These are phyloP conservation scores for Pachypsylla venusta DNA, from an alignment of 1,140 invertebrate genomes.

Conservation along the genomic window DNA sequence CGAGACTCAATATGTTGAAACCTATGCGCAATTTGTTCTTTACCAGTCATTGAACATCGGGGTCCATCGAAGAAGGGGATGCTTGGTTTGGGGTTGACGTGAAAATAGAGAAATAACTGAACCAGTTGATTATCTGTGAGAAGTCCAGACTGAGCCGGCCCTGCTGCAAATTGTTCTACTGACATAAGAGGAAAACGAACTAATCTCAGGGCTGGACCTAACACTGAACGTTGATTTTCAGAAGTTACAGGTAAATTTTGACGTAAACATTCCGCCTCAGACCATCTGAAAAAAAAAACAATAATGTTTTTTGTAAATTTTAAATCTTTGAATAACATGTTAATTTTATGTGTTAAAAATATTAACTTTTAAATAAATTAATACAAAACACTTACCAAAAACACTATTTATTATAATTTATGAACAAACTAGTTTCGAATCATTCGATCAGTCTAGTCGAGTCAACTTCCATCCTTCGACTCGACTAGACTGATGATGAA, in stretches of 20 bases:
- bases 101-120: conserved; percentile 68
- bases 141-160: conserved; percentile 58
- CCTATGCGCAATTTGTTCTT: conserved; percentile 63
- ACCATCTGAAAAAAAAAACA: conserved; percentile 43
- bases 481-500: too few species aligned
- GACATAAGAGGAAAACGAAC: conserved; percentile 78
- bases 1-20: conserved; percentile 66
- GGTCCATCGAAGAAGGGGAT: conserved; percentile 41
- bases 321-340: too few species aligned
- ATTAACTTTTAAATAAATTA: too few species aligned
- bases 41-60: conserved; percentile 65
- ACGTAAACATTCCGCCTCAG: conserved; percentile 58
- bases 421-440: too few species aligned
- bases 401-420: too few species aligned
- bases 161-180: conserved; percentile 70
- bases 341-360: too few species aligned
- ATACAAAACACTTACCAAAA: too few species aligned
- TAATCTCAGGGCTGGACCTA: conserved; percentile 50
- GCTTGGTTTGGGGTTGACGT: conserved; percentile 52
- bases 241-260: conserved; percentile 46
- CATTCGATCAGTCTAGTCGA: too few species aligned
- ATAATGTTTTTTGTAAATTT: too few species aligned
- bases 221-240: conserved; percentile 51
- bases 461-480: too few species aligned
- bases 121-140: conserved; percentile 44